A percentile compares a stretch with the other conserved stretches of the same genome.
These are phyloP conservation scores for Drosophila grimshawi DNA, from an alignment of 1,140 invertebrate genomes.

Conservation along the genomic window DNA sequence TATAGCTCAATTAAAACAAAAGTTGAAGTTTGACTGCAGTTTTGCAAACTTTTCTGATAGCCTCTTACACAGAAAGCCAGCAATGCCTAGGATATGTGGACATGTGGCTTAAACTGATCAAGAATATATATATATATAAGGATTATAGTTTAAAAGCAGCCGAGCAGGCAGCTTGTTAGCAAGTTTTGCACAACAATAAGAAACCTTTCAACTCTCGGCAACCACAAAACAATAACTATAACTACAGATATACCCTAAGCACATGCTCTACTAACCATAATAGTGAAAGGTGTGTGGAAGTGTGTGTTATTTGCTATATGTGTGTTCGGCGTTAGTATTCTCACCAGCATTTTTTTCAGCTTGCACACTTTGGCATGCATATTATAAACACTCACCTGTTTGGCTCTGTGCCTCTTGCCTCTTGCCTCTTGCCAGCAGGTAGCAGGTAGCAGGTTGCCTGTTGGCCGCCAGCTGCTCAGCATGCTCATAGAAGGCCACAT, in stretches of 20 bases:
- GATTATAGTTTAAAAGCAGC: no score
- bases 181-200: neutral
- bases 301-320: slow-evolving; percentile 17
- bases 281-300: neutral
- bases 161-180: no score
- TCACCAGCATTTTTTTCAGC: slow-evolving; percentile 31
- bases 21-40: no score
- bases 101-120: no score
- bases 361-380: slow-evolving; percentile 70
- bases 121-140: no score
- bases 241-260: slow-evolving; percentile 16
- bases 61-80: no score
- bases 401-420: slow-evolving; percentile 21
- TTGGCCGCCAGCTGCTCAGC: slow-evolving; percentile 26
- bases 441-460: neutral
- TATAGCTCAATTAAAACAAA: no score
- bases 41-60: no score
- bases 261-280: slow-evolving; percentile 2
- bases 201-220: neutral
- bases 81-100: no score
- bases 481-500: slow-evolving; percentile 43
- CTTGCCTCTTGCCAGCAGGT: slow-evolving; percentile 17
- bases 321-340: slow-evolving; percentile 28
- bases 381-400: slow-evolving; percentile 81
- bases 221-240: slow-evolving; percentile 3